phyloP scores from a whole-genome alignment of 1,140 invertebrate genomes.

The Drosophila elegans region DNA sequence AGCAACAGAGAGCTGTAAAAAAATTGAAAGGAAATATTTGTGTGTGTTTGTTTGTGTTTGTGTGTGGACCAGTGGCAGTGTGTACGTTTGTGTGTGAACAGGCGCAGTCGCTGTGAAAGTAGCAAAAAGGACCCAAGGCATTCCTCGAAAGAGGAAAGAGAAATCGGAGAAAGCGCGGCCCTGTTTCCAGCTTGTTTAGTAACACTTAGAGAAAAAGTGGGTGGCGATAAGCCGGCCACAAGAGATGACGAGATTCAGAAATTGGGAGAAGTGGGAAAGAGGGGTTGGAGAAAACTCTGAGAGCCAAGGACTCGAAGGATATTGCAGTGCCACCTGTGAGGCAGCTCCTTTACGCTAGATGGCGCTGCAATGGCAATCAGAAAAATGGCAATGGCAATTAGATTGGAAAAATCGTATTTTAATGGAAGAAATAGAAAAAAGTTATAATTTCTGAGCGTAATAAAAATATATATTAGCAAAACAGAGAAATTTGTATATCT shows the following conservation, averaged over 20 bases:
- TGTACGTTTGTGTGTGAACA: slow-evolving; percentile 23
- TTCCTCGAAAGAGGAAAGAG: slow-evolving; percentile 8
- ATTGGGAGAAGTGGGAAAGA: neutral
- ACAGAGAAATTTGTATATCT: too few species aligned
- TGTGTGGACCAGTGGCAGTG: neutral
- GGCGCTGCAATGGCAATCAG: neutral
- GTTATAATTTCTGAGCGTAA: too few species aligned
- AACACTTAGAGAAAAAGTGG: slow-evolving; percentile 65
- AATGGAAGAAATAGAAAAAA: too few species aligned
- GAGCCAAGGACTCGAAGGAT: slow-evolving; percentile 4
- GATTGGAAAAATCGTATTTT: too few species aligned
- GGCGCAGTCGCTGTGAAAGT: slow-evolving; percentile 79
- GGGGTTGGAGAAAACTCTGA: neutral
- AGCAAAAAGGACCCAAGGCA: slow-evolving; percentile 70
- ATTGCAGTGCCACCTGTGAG: slow-evolving; percentile 18
- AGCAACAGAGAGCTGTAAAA: slow-evolving; percentile 26
- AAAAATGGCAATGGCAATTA: too few species aligned
- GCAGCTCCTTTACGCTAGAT: neutral
- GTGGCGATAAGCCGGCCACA: slow-evolving; percentile 1
- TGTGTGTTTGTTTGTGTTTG: slow-evolving; percentile 20
- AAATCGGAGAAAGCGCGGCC: slow-evolving; percentile 6
- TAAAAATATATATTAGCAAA: too few species aligned
- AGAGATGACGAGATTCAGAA: neutral
- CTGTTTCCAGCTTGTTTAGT: slow-evolving; percentile 73
- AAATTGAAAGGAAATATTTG: slow-evolving; percentile 71